A percentile compares a stretch with the other conserved stretches of the same genome.
These are phyloP conservation scores for Cynopterus sphinx DNA, from an alignment of 2,797 vertebrate species.

Conservation along the genomic window DNA sequence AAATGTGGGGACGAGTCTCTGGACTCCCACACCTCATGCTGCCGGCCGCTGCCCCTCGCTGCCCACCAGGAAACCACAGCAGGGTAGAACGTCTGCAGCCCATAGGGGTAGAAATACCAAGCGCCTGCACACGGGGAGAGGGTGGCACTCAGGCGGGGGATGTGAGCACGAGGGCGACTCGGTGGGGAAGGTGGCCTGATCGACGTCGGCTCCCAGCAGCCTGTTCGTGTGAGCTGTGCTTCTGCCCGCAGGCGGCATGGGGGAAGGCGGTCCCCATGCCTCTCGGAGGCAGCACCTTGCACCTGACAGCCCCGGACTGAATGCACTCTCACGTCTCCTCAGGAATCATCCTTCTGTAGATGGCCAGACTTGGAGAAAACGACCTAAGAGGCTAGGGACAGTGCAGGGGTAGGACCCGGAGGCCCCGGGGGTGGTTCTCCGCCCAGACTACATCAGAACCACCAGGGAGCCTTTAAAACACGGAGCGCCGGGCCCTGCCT, in stretches of 20 bases:
- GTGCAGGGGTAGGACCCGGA: not conserved
- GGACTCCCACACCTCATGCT: conserved; percentile 43
- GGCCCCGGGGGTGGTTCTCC: not conserved
- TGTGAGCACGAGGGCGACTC: not conserved
- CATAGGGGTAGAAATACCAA: conserved; percentile 86
- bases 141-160: not conserved
- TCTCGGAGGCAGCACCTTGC: not conserved
- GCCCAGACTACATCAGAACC: no score
- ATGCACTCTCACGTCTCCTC: fast-evolving
- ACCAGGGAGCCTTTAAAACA: not conserved
- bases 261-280: fast-evolving
- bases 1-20: conserved; percentile 65
- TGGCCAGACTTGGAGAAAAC: not conserved
- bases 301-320: not conserved
- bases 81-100: conserved; percentile 74
- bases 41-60: conserved; percentile 52
- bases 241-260: fast-evolving
- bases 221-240: not conserved
- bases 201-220: fast-evolving
- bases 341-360: not conserved
- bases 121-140: conserved; percentile 74
- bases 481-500: not conserved
- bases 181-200: fast-evolving
- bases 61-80: conserved; percentile 79
- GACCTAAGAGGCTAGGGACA: not conserved